Base-by-base conservation (phyloP, 2,888 invertebrate genomes). In the Melipona bicolor region DNA sequence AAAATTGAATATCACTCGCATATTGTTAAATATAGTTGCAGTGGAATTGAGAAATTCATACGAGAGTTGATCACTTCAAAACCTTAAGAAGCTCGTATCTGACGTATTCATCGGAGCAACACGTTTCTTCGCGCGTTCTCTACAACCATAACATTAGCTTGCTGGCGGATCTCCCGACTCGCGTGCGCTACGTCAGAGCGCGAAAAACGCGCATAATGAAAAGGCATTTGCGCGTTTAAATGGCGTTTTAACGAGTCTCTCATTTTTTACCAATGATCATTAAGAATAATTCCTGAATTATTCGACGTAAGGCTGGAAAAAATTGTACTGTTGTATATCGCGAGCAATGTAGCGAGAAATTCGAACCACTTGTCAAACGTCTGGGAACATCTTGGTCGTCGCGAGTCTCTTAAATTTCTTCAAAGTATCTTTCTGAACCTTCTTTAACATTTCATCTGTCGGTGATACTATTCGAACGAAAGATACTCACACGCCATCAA, bases 211-310 rank as follows among this genome's bases (percentile, higher is more conserved):
- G 5, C 68, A n/a, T 21, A 32, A 36, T 36, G 36, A 64, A 64
- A 36, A 13, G 36, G 54, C 59, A 24, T n/a, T 67, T 32, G 32
- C 24, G 32, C 56, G 76, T 76, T 72, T 49, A 54, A 62, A 21
- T 27, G 4, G 24, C 50, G 27, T n/a, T n/a, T n/a, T n/a, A 49
- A n/a, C 77, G 27, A n/a, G 67, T 32, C 56, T 32, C 56, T 36
- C 24, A 19, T 64, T 82, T 65, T 27, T 70, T 72, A 0, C n/a
- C 24, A n/a, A 13, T 50, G 24, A 21, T 36, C 49, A 24, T 65
- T 73, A 70, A 77, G 49, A 71, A 21, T 78, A 71, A 21, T 78
- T 64, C 54, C 72, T 73, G 67, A 71, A 71, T 77, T 70, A 77
- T 4, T 67, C 54, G 73, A 61, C 43, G 36, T n/a, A 36, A 9